Conservation (phyloP, 1,140 invertebrate genomes). For the Glossosoma conforme region DNA sequence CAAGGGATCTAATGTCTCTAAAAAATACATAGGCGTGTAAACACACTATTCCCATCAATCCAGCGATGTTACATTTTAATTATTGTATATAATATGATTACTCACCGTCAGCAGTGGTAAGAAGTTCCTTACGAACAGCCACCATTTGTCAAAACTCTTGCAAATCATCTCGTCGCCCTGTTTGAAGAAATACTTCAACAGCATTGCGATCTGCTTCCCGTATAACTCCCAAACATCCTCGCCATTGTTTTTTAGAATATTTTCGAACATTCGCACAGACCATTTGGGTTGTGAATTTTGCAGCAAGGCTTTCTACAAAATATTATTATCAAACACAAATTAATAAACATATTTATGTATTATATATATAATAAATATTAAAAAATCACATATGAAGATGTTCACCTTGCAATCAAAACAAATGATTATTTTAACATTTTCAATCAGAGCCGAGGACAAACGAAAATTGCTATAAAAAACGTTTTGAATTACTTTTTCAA, state of each 20-base stretch:
- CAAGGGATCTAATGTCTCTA: too few species aligned
- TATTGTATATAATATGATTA: neutral
- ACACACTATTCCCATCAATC: too few species aligned
- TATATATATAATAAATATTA: neutral
- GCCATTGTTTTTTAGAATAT: neutral
- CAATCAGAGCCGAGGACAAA: neutral
- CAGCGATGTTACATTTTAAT: too few species aligned
- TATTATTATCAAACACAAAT: neutral
- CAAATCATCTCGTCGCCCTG: neutral
- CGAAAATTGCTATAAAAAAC: neutral
- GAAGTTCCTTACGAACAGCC: neutral
- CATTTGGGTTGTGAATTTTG: neutral
- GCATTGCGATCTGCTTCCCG: neutral
- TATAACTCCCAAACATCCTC: neutral
- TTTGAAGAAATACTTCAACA: conserved; percentile 1
- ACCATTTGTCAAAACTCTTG: neutral
- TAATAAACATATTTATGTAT: neutral
- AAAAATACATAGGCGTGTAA: too few species aligned
- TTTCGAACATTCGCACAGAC: neutral
- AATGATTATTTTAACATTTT: neutral
- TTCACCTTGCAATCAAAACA: conserved; percentile 2
- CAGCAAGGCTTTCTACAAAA: conserved; percentile 2
- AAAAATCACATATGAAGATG: neutral
- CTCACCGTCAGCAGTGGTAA: neutral
- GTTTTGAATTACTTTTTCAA: neutral